A percentile compares a stretch with the other conserved stretches of the same genome.
These are phyloP conservation scores for Zosterops japonicus DNA, from an alignment of 2,113 vertebrate species.

Conservation along the genomic window DNA sequence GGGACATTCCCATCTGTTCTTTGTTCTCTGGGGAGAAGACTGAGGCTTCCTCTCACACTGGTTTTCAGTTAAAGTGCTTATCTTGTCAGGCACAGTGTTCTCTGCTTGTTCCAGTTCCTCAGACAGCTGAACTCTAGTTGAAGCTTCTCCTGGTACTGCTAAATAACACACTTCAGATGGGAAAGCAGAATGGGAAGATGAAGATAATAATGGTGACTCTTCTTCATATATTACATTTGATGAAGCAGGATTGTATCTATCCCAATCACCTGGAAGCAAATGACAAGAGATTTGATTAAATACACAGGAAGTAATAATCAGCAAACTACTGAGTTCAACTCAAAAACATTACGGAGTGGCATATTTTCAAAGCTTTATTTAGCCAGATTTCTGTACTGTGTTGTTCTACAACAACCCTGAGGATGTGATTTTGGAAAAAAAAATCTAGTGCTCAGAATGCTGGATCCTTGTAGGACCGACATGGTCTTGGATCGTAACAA, in stretches of 20 bases:
- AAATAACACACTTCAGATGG: constrained; percentile 74
- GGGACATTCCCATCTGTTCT: constrained; percentile 63
- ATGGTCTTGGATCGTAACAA: not conserved
- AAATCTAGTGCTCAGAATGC: not conserved
- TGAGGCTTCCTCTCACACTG: constrained; percentile 45
- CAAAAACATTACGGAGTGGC: not conserved
- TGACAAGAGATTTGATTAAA: not conserved
- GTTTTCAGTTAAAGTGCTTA: constrained; percentile 70
- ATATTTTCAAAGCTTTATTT: not conserved
- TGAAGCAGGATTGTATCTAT: constrained; percentile 79
- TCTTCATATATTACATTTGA: constrained; percentile 86
- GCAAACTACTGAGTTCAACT: not conserved
- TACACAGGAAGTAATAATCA: not conserved
- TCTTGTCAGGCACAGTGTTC: constrained; percentile 66
- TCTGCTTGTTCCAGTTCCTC: constrained; percentile 67
- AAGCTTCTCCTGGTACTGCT: constrained; percentile 72
- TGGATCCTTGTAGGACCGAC: not conserved
- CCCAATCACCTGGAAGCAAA: constrained; percentile 81
- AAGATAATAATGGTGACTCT: constrained; percentile 76
- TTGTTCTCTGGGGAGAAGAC: constrained; percentile 51
- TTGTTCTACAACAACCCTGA: not conserved
- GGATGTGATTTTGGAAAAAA: not conserved
- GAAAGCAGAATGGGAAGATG: constrained; percentile 77
- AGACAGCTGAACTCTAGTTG: constrained; percentile 57
- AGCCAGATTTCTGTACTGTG: not conserved